Conservation (phyloP, 2,888 invertebrate species). For the Ophonus ardosiacus region DNA sequence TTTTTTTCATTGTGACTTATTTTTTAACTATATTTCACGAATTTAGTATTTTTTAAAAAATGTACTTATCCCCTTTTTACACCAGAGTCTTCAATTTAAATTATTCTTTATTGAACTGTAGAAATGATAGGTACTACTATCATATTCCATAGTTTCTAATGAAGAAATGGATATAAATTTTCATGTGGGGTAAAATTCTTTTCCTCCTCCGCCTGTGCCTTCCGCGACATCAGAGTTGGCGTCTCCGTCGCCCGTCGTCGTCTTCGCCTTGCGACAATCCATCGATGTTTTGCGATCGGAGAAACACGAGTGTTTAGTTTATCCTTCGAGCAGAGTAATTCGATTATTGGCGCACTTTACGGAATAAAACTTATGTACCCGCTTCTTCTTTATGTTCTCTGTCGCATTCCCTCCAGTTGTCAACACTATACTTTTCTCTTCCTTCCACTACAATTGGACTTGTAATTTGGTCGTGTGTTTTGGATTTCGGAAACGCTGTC, state of each 20-base stretch:
- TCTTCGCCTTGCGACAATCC: conserved; percentile 29
- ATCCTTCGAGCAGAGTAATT: conserved; percentile 71
- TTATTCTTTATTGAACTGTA: too few relatives aligned
- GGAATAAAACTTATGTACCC: conserved; percentile 66
- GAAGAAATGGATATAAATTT: background rate
- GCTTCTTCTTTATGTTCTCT: conserved; percentile 4
- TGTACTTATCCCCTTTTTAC: too few relatives aligned
- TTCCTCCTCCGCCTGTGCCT: conserved; percentile 66
- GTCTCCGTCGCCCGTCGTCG: conserved; percentile 10
- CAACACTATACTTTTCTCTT: background rate
- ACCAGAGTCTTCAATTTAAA: too few relatives aligned
- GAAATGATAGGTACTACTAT: too few relatives aligned
- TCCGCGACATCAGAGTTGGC: conserved; percentile 57
- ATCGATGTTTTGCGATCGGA: conserved; percentile 69
- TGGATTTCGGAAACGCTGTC: background rate
- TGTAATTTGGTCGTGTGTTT: conserved; percentile 15
- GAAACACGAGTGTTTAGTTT: conserved; percentile 72
- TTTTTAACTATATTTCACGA: too few relatives aligned
- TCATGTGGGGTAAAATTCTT: background rate
- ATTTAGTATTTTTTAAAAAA: too few relatives aligned
- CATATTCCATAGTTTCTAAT: background rate
- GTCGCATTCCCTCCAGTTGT: background rate
- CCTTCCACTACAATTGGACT: background rate
- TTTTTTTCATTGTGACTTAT: too few relatives aligned
- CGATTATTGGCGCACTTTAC: conserved; percentile 71